A percentile compares a stretch with the other conserved stretches of the same genome.
Evolutionary conservation across 2,888 invertebrate genomes (phyloP).

Genomic region (Bombyx huttoni): DNA sequence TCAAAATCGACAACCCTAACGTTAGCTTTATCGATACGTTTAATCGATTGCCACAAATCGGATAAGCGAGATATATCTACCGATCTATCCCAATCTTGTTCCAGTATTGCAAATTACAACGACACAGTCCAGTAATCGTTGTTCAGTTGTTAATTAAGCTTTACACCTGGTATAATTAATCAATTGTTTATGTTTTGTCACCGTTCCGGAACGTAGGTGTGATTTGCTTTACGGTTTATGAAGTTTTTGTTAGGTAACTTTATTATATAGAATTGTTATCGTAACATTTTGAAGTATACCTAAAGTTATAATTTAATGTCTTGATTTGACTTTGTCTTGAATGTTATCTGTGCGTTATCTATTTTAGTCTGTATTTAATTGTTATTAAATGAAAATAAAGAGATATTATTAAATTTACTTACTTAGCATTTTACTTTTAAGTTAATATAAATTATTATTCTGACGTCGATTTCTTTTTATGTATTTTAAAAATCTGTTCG

Average conservation of each 20-base stretch:
- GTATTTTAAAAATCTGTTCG: too few species aligned
- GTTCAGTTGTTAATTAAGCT: slow-evolving; percentile 37
- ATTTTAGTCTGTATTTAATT: too few species aligned
- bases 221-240: not conserved
- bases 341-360: too few species aligned
- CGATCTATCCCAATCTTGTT: slow-evolving; percentile 15
- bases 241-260: not conserved
- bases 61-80: slow-evolving; percentile 23
- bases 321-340: too few species aligned
- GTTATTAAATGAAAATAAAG: too few species aligned
- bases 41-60: slow-evolving; percentile 13
- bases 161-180: slow-evolving; percentile 49
- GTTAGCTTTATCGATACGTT: slow-evolving; percentile 8
- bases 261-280: too few species aligned
- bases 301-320: too few species aligned
- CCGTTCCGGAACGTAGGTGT: not conserved
- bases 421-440: too few species aligned
- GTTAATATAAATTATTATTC: too few species aligned
- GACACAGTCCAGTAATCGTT: slow-evolving; percentile 22
- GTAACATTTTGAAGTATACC: too few species aligned
- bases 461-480: too few species aligned
- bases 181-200: slow-evolving; percentile 15
- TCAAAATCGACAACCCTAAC: slow-evolving; percentile 1
- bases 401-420: too few species aligned
- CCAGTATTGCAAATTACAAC: slow-evolving; percentile 17